Evolutionary conservation across 1,140 invertebrate species (phyloP), one percentile per base, ranked within the genome.

Genomic region (Lineus longissimus): DNA sequence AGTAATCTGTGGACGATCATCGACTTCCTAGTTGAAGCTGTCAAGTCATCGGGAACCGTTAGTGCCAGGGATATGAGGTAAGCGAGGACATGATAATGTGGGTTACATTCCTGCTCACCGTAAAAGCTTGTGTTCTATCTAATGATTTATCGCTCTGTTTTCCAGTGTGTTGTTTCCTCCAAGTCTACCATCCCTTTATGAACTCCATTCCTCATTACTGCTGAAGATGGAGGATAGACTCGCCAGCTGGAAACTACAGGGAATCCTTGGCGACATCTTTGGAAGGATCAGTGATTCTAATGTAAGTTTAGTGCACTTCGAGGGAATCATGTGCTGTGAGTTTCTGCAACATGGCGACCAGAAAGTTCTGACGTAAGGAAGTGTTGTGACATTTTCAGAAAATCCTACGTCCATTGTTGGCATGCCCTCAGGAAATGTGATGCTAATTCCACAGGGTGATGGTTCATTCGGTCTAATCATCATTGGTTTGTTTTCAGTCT

Each of bases 161-260:
- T 27, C 47, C 29, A 57, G 74, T 71, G 73, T 62, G 31, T 58
- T 66, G 33, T 81, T 81, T 65, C 77, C 79, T 13, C 69, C 72
- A 54, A 76, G 77, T 62, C 68, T 81, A 27, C 67, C 69, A 59
- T 59, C 67, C 29, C 65, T 81, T 45, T 76, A 80, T 63, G 73
- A 78, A 59, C 71, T 77, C 51, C 79, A 81, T 70, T 78, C 76
- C 54, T 45, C 63, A 2, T 65, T 81, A 19, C 68, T 79, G 47
- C 65, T 73, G 22, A 69, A 76, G 61, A 67, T 81, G 41, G 72
- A 79, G 62, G 76, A 77, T 51, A 60, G 76, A 29, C 55, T 80
- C 33, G 63, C 63, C 15, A 69, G 67, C n/a, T 78, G 76, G 76
- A 61, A 62, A 40, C 47, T 54, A 55, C 65, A 63, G 31, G 31